These are phyloP conservation scores for Digitonthophagus gazella DNA, from an alignment of 2,888 invertebrate genomes.

Conservation along the genomic window DNA sequence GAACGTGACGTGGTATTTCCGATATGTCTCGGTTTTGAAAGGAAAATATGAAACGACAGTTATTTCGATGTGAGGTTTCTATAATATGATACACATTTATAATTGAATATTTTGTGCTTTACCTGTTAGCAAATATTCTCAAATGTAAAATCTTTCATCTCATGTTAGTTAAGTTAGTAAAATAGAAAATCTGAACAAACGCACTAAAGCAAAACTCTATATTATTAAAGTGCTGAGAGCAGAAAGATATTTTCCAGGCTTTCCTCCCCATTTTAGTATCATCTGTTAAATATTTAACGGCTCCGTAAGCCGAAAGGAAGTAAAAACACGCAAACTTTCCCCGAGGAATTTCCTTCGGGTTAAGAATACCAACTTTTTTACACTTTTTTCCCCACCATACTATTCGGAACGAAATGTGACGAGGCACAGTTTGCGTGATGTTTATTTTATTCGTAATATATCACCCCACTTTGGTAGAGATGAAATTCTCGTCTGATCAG, in stretches of 20 bases:
- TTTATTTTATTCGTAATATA: constrained; percentile 24
- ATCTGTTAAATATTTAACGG: not conserved
- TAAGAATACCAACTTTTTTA: not conserved
- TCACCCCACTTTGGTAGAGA: constrained; percentile 17
- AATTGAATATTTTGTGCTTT: not conserved
- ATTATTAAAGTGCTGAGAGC: not conserved
- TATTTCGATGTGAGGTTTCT: not conserved
- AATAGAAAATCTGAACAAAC: no score
- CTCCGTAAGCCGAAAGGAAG: not conserved
- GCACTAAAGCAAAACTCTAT: no score
- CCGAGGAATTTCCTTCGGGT: not conserved
- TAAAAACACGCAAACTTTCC: not conserved
- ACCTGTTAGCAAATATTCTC: not conserved
- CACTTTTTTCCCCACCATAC: not conserved
- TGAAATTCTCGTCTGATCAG: constrained; percentile 21
- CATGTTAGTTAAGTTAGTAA: no score
- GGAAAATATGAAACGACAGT: not conserved
- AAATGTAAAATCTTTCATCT: not conserved
- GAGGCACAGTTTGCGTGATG: constrained; percentile 10
- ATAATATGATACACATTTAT: not conserved
- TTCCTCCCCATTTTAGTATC: not conserved
- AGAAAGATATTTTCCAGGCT: not conserved
- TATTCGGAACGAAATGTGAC: not conserved
- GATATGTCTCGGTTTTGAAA: not conserved
- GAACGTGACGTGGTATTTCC: not conserved